Conservation (phyloP, 2,888 invertebrate genomes). For the Calliphora vomitoria region DNA sequence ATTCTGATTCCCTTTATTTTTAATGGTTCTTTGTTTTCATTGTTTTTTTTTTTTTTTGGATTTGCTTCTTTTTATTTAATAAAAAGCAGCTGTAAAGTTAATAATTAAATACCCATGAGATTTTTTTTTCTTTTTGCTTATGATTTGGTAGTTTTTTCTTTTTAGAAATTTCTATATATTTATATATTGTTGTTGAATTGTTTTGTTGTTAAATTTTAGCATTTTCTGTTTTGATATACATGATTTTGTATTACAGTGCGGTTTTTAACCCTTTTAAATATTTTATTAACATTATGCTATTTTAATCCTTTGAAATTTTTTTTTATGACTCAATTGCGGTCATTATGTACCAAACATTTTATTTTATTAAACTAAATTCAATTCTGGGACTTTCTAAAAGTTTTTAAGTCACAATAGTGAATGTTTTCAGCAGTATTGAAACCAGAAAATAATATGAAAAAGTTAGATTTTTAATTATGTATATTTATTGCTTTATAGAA, state of each 20-base stretch:
- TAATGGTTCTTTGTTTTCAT: constrained; percentile 6
- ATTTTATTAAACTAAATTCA: too few species aligned
- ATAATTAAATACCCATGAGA: constrained; percentile 43
- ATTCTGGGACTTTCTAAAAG: too few species aligned
- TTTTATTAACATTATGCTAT: neutral
- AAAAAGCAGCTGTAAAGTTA: constrained; percentile 59
- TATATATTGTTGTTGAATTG: neutral
- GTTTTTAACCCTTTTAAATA: neutral
- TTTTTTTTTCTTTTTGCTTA: constrained; percentile 12
- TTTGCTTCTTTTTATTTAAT: neutral
- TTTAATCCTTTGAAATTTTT: neutral
- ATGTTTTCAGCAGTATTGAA: too few species aligned
- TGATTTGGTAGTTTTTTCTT: neutral
- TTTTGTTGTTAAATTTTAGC: neutral
- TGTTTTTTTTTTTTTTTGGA: constrained; percentile 1
- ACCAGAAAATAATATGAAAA: too few species aligned
- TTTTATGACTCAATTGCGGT: neutral
- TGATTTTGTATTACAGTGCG: neutral
- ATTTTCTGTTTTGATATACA: neutral
- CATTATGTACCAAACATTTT: too few species aligned
- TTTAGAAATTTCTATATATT: neutral
- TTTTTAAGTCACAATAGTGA: too few species aligned
- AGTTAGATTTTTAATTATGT: too few species aligned
- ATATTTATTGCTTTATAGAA: too few species aligned
- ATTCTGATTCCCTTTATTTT: neutral